phyloP scores from a whole-genome alignment of 2,113 vertebrate species.

The Dasyprocta punctata region DNA sequence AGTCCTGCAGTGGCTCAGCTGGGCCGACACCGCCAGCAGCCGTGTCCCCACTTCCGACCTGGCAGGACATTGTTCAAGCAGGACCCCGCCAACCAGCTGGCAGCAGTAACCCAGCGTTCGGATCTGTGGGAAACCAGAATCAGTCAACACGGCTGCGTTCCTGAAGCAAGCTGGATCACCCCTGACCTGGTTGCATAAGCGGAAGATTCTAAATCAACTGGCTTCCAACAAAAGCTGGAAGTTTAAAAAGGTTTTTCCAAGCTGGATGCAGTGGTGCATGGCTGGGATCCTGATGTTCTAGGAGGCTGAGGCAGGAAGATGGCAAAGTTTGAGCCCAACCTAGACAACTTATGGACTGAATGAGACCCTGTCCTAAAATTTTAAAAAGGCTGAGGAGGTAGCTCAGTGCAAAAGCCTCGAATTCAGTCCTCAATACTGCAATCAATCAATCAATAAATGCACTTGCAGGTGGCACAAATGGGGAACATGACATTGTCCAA shows the following conservation, averaged over 20 bases:
- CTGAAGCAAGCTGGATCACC: neutral
- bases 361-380: neutral
- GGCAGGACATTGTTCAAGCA: constrained; percentile 78
- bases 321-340: neutral
- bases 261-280: neutral
- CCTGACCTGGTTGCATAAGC: accelerated
- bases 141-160: neutral
- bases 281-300: neutral
- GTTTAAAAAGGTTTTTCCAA: neutral
- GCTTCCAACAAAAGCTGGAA: neutral
- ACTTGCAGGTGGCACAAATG: neutral
- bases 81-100: constrained; percentile 91
- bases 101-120: constrained; percentile 92
- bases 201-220: neutral
- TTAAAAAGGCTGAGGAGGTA: no score
- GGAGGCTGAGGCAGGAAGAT: neutral
- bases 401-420: neutral
- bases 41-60: constrained; percentile 85
- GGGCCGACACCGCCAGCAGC: constrained; percentile 90
- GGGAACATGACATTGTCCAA: neutral
- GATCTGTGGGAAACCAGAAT: constrained; percentile 86
- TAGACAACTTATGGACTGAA: no score
- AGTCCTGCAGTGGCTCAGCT: constrained; percentile 94
- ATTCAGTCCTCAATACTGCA: neutral
- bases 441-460: neutral